Evolutionary conservation across 2,888 invertebrate genomes (phyloP), one percentile per base, ranked within the genome.

Genomic region (Hypolimnas misippus): DNA sequence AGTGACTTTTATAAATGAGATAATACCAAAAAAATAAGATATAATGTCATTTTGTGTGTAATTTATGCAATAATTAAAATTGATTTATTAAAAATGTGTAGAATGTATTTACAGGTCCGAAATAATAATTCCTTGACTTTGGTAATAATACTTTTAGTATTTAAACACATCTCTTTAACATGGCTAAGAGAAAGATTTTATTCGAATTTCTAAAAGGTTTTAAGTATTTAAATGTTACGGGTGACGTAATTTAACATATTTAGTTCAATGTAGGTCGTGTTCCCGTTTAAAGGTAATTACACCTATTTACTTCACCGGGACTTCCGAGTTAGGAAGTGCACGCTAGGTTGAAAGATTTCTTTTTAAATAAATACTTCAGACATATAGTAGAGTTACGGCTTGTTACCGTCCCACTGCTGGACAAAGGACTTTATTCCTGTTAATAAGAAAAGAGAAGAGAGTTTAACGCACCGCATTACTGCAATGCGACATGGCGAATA

Each of bases 231-330:
- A 51, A 12, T 14, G 52, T 31, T 14, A 31, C 51, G 17, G 33
- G 10, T 50, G 33, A 54, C 35, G 46, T 52, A 57, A 42, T 40
- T 31, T 42, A 44, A 29, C 44, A 57, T 55, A 62, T 62, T 62
- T 51, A 65, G 52, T 49, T 38, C 21, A 29, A 62, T 55, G 50
- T 58, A 56, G 65, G 58, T 56, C 65, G 62, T 31, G 62, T 56
- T 44, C 35, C 59, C 57, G 55, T 52, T 65, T 65, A 63, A 40
- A 25, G 38, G 56, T 52, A 63, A 62, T 63, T 62, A 62, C 55
- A 40, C 52, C 46, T 42, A 58, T 56, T 53, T 42, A 56, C 65
- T 55, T 17, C 54, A 55, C 44, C n/a, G 33, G 31, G 16, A 46
- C 54, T 65, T 52, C 52, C 62, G 46, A 50, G 54, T 40, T 7